Evolutionary conservation across 1,140 invertebrate species (phyloP), one percentile per base, ranked within the genome.

Genomic region (Oryctes rhinoceros): DNA sequence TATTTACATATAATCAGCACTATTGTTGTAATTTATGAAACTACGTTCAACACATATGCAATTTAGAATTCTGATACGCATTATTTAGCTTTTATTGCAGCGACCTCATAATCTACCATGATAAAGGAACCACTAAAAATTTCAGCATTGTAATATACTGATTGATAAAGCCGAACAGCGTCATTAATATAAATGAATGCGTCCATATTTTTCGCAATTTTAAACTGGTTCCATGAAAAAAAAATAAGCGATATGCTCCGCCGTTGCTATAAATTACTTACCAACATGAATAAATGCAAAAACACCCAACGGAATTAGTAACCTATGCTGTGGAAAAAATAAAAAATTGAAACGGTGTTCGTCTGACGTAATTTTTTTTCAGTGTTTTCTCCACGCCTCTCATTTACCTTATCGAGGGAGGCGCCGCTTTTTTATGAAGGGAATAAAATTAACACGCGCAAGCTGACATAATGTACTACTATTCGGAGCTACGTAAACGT

Each of bases 381-480:
- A 4, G 53, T 62, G 53, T 62, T 62, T 62, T 62, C 39, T 44
- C 39, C 39, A 62, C 53, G 53, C 24, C 18, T 24, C 65, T 67
- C 65, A 71, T 71, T 71, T 71, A 15, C 24, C 35, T 71, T 71
- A 71, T 71, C 65, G 35, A 10, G 20, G 65, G 65, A 24, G 20
- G 20, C 65, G 24, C 6, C 24, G 24, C 24, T 37, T 71, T 71
- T 30, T 37, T 13, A 71, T 18, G 71, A n/a, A 44, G 47, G 20
- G 10, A 76, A 76, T 76, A n/a, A 76, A 76, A 76, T 76, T 76
- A 76, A 76, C 37, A 76, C 75, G 75, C 35, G 18, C 75, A 37
- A 30, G 35, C 9, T 71, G 20, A 30, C 9, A 71, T 13, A 71
- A 71, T 71, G 65, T n/a, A 76, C 37, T 35, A 35, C 39, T 24